Evolutionary conservation across 1,140 invertebrate species (phyloP).

Genomic region (Neotoxoptera formosana): DNA sequence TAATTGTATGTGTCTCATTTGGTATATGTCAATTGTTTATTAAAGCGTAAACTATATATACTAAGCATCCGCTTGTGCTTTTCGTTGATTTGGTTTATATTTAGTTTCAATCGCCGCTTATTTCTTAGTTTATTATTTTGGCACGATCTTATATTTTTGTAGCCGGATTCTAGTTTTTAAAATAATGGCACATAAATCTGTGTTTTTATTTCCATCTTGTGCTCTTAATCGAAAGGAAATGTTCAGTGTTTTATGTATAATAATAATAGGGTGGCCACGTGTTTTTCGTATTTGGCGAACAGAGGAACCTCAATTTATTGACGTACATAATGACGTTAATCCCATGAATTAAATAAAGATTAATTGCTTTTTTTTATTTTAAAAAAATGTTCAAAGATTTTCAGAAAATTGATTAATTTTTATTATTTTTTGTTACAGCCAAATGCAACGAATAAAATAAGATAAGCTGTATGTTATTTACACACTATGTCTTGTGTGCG

Average conservation of each 20-base stretch:
- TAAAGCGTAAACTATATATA: not conserved
- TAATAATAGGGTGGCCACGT: not conserved
- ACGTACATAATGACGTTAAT: not conserved
- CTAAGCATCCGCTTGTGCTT: not conserved
- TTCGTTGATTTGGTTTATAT: not conserved
- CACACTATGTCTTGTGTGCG: constrained; percentile 66
- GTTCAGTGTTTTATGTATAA: not conserved
- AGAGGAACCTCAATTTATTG: not conserved
- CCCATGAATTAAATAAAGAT: not conserved
- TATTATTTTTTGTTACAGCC: not conserved
- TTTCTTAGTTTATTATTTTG: not conserved
- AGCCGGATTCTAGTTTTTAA: not conserved
- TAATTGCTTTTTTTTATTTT: not conserved
- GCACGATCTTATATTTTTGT: not conserved
- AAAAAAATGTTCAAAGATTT: not conserved
- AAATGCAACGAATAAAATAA: not conserved
- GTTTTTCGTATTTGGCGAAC: constrained; percentile 18
- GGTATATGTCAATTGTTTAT: not conserved
- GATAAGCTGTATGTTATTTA: not conserved
- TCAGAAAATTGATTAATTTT: not conserved
- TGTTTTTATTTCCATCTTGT: not conserved
- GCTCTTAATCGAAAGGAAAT: not conserved
- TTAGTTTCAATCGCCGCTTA: not conserved
- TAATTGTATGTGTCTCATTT: not conserved
- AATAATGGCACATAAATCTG: not conserved